A percentile compares a stretch with the other conserved stretches of the same genome.
Conservation (phyloP, 2,113 vertebrate genomes). For the Cichladusa arquata region DNA sequence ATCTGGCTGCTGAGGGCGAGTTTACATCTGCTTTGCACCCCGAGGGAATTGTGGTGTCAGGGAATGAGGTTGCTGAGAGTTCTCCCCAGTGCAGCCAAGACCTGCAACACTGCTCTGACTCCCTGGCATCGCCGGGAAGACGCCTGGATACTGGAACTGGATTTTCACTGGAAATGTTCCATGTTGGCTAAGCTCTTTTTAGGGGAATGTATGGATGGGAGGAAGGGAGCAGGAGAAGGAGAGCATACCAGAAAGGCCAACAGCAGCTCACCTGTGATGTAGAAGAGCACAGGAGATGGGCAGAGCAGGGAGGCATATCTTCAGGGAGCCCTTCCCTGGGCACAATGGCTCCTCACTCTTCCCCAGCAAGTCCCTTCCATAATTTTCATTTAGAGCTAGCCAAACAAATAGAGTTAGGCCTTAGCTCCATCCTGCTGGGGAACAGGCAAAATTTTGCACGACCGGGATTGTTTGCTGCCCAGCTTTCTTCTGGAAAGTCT, state of each 20-base stretch:
- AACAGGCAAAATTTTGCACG: not conserved
- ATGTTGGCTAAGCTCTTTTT: not conserved
- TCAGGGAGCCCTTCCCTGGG: not conserved
- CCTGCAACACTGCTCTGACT: not conserved
- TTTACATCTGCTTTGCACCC: slow-evolving; percentile 51
- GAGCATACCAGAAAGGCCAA: not conserved
- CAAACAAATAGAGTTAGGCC: not conserved
- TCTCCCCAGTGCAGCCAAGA: not conserved
- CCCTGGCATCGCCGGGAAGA: not conserved
- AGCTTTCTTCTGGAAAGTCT: not conserved
- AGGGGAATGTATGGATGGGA: not conserved
- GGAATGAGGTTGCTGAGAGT: slow-evolving; percentile 15
- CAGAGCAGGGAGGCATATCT: not conserved
- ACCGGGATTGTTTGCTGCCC: fast-evolving
- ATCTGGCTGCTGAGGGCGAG: slow-evolving; percentile 45
- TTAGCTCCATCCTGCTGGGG: not conserved
- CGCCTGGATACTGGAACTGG: not conserved
- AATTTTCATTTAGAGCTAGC: not conserved
- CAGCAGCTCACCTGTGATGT: not conserved
- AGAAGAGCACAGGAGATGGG: not conserved
- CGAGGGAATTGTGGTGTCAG: slow-evolving; percentile 38
- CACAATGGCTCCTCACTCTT: not conserved
- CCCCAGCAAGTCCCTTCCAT: not conserved
- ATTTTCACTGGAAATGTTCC: not conserved
- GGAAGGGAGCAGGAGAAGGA: not conserved